Conservation (phyloP, 64 coral and sea anemone genomes). For the Anthopleura sola region DNA sequence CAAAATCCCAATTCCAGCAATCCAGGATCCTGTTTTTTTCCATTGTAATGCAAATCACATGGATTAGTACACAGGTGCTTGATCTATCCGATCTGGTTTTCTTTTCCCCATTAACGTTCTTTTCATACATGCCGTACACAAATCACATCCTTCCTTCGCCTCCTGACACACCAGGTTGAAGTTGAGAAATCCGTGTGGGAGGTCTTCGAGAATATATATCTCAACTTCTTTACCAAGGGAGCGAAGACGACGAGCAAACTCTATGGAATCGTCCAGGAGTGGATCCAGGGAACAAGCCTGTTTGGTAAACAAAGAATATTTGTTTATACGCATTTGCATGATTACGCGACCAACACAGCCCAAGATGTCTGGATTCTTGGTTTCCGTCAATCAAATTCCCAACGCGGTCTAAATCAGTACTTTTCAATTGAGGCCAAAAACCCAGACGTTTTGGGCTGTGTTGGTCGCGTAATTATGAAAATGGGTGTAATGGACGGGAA, state of each 20-base stretch:
- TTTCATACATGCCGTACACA: constrained; percentile 77
- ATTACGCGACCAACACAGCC: too few relatives aligned
- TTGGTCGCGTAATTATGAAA: too few relatives aligned
- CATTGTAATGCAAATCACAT: too few relatives aligned
- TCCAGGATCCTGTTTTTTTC: too few relatives aligned
- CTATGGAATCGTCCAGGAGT: constrained; percentile 88
- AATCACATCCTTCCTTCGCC: constrained; percentile 79
- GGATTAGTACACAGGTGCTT: constrained; percentile 73
- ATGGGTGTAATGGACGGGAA: too few relatives aligned
- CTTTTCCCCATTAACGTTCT: constrained; percentile 77
- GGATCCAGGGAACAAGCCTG: constrained; percentile 93
- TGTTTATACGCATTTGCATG: not conserved
- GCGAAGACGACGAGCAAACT: constrained; percentile 83
- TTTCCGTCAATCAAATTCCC: too few relatives aligned
- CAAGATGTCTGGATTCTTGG: too few relatives aligned
- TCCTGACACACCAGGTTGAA: constrained; percentile 93
- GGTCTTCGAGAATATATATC: constrained; percentile 80
- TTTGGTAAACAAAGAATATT: not conserved
- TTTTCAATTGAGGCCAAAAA: too few relatives aligned
- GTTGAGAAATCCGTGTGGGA: constrained; percentile 95
- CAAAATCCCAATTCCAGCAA: too few relatives aligned
- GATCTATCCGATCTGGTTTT: constrained; percentile 9
- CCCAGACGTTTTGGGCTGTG: too few relatives aligned
- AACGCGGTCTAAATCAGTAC: too few relatives aligned
- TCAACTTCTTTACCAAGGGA: constrained; percentile 75